A percentile compares a stretch with the other conserved stretches of the same genome.
Conservation (phyloP, 2,888 invertebrate species). For the Beris chalybata region DNA sequence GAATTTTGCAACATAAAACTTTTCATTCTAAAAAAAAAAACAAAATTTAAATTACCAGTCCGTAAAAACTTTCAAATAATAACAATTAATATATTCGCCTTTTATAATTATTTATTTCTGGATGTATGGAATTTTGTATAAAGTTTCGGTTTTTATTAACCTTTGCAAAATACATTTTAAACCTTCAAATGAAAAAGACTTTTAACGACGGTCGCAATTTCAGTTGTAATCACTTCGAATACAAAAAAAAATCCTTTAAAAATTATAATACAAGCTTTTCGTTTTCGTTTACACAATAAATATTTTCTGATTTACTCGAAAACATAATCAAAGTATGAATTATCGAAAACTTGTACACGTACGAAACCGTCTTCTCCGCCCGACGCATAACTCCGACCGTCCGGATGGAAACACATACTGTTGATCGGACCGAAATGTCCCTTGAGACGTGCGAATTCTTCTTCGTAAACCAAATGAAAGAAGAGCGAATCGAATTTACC, state of each 20-base stretch:
- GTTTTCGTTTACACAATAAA: neutral
- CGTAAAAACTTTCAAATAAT: too few relatives aligned
- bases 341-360: slow-evolving; percentile 93
- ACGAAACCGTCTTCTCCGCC: slow-evolving; percentile 99
- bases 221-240: neutral
- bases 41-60: too few relatives aligned
- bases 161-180: too few relatives aligned
- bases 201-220: too few relatives aligned
- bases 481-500: slow-evolving; percentile 97
- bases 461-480: slow-evolving; percentile 94
- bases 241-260: neutral
- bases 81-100: too few relatives aligned
- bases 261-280: neutral
- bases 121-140: too few relatives aligned
- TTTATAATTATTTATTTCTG: too few relatives aligned
- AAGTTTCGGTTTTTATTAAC: too few relatives aligned
- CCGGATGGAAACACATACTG: slow-evolving; percentile 96
- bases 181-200: too few relatives aligned
- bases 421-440: slow-evolving; percentile 99
- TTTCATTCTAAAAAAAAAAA: too few relatives aligned
- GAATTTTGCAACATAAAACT: too few relatives aligned
- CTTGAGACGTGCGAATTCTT: slow-evolving; percentile 96
- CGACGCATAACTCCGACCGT: slow-evolving; percentile 93
- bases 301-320: slow-evolving; percentile 70
- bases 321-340: slow-evolving; percentile 92